Evolutionary conservation across 2,888 invertebrate species (phyloP).

Genomic region (Pachydiplax longipennis): DNA sequence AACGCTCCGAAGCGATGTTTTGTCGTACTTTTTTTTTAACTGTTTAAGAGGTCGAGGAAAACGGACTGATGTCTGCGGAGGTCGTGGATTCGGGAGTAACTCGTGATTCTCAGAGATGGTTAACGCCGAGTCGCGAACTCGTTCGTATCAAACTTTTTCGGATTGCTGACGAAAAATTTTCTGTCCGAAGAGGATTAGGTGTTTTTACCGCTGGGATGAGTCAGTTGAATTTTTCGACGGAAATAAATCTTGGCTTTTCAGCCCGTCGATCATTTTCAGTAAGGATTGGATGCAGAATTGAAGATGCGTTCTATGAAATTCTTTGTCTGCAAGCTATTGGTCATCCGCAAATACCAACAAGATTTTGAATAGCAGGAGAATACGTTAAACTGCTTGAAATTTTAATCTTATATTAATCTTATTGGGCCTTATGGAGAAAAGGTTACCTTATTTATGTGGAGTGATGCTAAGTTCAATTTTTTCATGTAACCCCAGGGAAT

Average conservation of each 20-base stretch:
- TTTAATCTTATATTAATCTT: no score
- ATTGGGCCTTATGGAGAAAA: no score
- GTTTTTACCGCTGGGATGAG: background rate
- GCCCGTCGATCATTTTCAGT: background rate
- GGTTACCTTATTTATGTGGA: no score
- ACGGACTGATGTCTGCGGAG: background rate
- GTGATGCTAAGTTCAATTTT: no score
- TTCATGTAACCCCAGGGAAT: no score
- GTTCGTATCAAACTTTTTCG: background rate
- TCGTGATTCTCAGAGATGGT: background rate
- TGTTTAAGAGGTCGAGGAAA: background rate
- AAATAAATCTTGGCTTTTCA: background rate
- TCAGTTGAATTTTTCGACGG: background rate
- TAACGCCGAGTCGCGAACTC: background rate
- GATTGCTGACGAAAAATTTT: background rate
- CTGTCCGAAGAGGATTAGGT: background rate
- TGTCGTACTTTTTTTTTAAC: background rate
- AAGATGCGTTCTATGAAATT: no score
- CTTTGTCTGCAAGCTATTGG: no score
- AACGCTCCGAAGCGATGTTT: background rate
- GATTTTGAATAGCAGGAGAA: no score
- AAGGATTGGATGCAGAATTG: no score
- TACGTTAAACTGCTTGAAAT: no score
- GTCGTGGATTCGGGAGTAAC: no score
- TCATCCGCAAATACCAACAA: no score